Evolutionary conservation across 2,113 vertebrate species (phyloP).

Genomic region (Equus przewalskii): DNA sequence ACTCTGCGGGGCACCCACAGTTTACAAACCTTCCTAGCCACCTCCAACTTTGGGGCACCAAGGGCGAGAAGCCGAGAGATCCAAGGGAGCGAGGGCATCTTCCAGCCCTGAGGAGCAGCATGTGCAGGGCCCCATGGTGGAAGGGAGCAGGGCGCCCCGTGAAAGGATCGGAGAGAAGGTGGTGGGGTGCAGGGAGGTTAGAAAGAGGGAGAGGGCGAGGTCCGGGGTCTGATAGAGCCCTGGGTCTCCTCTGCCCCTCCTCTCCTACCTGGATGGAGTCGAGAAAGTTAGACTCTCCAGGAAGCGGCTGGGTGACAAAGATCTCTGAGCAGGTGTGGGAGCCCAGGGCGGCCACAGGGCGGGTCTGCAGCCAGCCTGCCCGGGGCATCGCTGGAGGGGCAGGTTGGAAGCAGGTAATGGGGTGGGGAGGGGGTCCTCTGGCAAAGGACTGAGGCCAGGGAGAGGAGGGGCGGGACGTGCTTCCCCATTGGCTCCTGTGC

Average conservation of each 20-base stretch:
- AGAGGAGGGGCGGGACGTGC: background rate
- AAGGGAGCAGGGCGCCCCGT: background rate
- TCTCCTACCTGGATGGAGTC: background rate
- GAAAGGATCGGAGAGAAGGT: background rate
- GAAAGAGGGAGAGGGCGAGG: background rate
- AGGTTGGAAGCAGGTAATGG: accelerated
- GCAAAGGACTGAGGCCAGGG: background rate
- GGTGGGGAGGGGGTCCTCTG: background rate
- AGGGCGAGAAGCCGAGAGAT: accelerated
- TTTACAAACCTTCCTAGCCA: background rate
- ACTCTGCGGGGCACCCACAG: background rate
- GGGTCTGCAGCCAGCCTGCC: background rate
- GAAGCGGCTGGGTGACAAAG: background rate
- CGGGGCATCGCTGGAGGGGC: accelerated
- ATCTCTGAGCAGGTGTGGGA: accelerated
- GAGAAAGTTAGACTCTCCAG: background rate
- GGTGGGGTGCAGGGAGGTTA: no score
- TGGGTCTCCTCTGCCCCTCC: accelerated
- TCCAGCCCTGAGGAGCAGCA: background rate
- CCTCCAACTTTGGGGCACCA: accelerated
- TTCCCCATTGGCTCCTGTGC: accelerated
- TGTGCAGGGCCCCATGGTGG: accelerated
- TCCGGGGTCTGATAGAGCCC: background rate
- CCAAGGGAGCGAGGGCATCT: accelerated
- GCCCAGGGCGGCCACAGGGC: background rate